Conservation (phyloP, 1,140 invertebrate genomes). For the Proctacanthus coquilletti region DNA sequence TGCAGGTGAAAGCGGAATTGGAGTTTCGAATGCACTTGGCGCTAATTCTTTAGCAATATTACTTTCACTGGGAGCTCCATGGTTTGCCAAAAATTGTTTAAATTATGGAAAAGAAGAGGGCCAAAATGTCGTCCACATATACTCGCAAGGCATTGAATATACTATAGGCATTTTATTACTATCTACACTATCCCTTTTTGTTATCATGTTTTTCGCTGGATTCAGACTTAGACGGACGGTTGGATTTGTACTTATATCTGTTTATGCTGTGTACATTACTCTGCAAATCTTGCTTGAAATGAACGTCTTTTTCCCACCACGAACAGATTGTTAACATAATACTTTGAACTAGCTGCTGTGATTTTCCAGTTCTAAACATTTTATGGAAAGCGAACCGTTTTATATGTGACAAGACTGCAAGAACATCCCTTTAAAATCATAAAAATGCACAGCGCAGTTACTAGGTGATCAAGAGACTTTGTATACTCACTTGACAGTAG, state of each 20-base stretch:
- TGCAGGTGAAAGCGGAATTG: constrained; percentile 67
- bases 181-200: constrained; percentile 39
- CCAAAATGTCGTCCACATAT: constrained; percentile 30
- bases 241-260: constrained; percentile 39
- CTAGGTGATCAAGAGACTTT: too few relatives aligned
- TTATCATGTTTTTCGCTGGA: constrained; percentile 35
- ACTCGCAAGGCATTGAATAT: constrained; percentile 37
- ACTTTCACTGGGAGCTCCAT: constrained; percentile 70
- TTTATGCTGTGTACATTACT: constrained; percentile 41
- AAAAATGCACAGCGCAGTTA: too few relatives aligned
- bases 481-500: too few relatives aligned
- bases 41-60: constrained; percentile 74
- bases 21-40: constrained; percentile 68
- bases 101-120: constrained; percentile 26
- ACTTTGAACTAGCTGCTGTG: too few relatives aligned
- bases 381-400: too few relatives aligned
- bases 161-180: constrained; percentile 42
- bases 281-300: constrained; percentile 28
- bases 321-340: neutral
- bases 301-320: constrained; percentile 25
- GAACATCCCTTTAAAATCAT: too few relatives aligned
- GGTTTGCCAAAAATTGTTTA: constrained; percentile 56
- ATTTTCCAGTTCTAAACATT: too few relatives aligned
- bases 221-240: constrained; percentile 40
- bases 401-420: too few relatives aligned